Evolutionary conservation across 2,888 invertebrate species (phyloP).

Genomic region (Chouioia cunea): DNA sequence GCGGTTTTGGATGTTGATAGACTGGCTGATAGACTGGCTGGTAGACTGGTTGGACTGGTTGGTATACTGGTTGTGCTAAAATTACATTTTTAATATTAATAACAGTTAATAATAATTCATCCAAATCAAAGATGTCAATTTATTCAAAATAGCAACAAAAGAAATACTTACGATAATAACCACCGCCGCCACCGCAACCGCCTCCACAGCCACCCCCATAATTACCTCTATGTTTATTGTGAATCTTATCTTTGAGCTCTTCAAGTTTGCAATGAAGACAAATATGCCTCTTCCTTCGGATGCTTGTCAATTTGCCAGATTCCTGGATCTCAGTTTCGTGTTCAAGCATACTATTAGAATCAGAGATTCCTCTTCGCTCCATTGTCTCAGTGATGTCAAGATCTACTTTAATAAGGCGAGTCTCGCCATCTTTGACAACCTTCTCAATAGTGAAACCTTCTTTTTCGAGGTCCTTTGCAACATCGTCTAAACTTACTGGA

Average conservation of each 20-base stretch:
- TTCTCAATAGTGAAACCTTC: slow-evolving; percentile 60
- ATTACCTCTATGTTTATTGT: slow-evolving; percentile 33
- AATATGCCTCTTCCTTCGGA: slow-evolving; percentile 58
- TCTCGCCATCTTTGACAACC: slow-evolving; percentile 55
- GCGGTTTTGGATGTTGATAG: slow-evolving; percentile 26
- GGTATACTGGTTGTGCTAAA: background rate
- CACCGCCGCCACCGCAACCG: slow-evolving; percentile 45
- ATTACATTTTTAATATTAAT: too few relatives aligned
- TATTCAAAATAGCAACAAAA: too few relatives aligned
- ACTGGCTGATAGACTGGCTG: slow-evolving; percentile 17
- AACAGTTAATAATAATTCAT: too few relatives aligned
- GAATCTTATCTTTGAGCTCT: slow-evolving; percentile 12
- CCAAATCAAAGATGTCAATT: too few relatives aligned
- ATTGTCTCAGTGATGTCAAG: slow-evolving; percentile 47
- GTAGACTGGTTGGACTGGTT: slow-evolving; percentile 23
- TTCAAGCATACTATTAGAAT: slow-evolving; percentile 9
- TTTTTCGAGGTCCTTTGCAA: slow-evolving; percentile 59
- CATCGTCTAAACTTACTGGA: slow-evolving; percentile 59
- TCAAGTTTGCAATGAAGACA: slow-evolving; percentile 55
- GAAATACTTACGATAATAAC: slow-evolving; percentile 33
- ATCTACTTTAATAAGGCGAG: slow-evolving; percentile 57
- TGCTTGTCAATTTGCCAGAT: slow-evolving; percentile 49
- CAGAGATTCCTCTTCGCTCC: background rate
- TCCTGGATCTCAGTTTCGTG: slow-evolving; percentile 29
- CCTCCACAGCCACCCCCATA: slow-evolving; percentile 46